These are phyloP conservation scores for Drosophila novamexicana DNA, from an alignment of 1,140 invertebrate species.

Conservation along the genomic window DNA sequence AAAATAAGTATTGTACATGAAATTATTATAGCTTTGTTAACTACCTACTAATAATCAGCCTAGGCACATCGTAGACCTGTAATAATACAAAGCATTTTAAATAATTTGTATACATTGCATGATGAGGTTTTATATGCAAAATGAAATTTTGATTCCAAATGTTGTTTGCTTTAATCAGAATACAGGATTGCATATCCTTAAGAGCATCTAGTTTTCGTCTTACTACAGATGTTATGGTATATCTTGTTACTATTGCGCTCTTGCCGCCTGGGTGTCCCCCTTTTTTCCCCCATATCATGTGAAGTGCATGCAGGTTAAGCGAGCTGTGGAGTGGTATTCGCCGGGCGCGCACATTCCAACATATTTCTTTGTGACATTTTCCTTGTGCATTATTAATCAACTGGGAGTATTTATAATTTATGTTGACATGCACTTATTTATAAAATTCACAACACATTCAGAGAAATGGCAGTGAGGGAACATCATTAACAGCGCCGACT, in stretches of 20 bases:
- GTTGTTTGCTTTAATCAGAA: no score
- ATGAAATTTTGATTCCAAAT: no score
- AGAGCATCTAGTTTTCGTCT: conserved; percentile 19
- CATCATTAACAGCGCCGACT: conserved; percentile 40
- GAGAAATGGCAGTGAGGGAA: conserved; percentile 35
- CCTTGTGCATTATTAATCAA: conserved; percentile 77
- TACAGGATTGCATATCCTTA: background rate
- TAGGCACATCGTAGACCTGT: background rate
- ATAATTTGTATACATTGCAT: background rate
- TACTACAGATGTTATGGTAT: background rate
- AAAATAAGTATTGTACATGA: background rate
- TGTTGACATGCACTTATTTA: conserved; percentile 79
- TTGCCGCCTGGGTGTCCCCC: background rate
- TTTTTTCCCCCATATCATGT: conserved; percentile 1
- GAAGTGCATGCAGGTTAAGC: conserved; percentile 27
- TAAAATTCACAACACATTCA: conserved; percentile 51
- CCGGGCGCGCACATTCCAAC: conserved; percentile 29
- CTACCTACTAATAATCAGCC: conserved; percentile 1
- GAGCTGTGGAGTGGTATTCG: conserved; percentile 15
- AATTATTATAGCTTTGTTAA: conserved; percentile 2
- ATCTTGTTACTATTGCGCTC: conserved; percentile 28
- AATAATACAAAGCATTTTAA: background rate
- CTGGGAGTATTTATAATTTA: conserved; percentile 76
- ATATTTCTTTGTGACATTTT: conserved; percentile 78
- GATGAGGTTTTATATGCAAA: no score